Conservation (phyloP, 2,113 vertebrate genomes). For the Ammodytes marinus region DNA sequence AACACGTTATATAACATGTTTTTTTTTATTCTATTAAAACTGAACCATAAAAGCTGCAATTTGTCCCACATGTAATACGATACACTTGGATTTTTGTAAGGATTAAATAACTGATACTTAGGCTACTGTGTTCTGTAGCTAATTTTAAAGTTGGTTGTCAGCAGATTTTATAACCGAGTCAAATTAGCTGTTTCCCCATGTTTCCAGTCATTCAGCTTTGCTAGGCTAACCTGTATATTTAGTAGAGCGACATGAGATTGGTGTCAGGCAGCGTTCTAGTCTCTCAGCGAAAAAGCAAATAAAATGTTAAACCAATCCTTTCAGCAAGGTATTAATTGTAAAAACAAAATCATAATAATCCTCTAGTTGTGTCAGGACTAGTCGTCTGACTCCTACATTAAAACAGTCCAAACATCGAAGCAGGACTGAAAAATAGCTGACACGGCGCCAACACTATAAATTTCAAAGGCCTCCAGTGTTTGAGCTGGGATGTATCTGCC, state of each 20-base stretch:
- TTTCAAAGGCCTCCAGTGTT: constrained; percentile 28
- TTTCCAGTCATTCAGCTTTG: background rate
- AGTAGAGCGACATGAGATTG: background rate
- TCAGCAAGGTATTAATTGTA: background rate
- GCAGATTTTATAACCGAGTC: background rate
- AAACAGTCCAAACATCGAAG: background rate
- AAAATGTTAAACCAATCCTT: background rate
- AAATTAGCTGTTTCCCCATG: background rate
- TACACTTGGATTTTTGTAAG: background rate
- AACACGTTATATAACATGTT: too few relatives aligned
- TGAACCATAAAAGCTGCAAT: background rate
- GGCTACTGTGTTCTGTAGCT: too few relatives aligned
- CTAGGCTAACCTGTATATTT: background rate
- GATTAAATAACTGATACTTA: background rate
- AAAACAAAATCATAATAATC: background rate
- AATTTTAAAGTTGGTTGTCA: background rate
- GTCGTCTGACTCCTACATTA: constrained; percentile 3
- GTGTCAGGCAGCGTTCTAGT: background rate
- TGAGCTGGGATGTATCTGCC: constrained; percentile 34
- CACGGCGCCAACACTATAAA: background rate
- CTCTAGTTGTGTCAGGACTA: background rate
- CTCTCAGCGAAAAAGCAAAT: background rate
- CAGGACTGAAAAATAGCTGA: constrained; percentile 4
- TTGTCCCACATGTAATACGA: too few relatives aligned
- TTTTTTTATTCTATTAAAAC: background rate